A percentile compares a stretch with the other conserved stretches of the same genome.
Conservation (phyloP, 2,797 vertebrate genomes). For the Urophycis tenuis region DNA sequence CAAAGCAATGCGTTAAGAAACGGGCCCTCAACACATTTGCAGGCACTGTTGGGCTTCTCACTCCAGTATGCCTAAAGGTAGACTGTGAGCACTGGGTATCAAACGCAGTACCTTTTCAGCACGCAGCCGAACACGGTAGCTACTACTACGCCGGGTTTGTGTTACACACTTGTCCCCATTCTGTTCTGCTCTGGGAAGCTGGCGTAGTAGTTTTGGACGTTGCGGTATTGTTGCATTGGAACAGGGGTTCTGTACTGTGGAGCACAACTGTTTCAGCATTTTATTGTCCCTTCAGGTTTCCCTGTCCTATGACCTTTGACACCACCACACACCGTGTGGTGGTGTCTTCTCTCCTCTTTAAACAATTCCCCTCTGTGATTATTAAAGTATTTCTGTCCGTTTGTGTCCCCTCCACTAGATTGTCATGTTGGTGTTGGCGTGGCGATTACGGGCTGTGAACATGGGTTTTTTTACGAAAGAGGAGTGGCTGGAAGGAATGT, state of each 20-base stretch:
- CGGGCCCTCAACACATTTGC: too few relatives aligned
- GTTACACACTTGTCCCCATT: too few relatives aligned
- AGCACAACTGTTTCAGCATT: neutral
- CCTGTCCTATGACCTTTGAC: too few relatives aligned
- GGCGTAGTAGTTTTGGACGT: neutral
- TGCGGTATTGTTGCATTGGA: neutral
- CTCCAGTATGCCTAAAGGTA: neutral
- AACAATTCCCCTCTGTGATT: too few relatives aligned
- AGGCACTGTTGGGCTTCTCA: too few relatives aligned
- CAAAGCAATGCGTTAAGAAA: neutral
- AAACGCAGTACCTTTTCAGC: neutral
- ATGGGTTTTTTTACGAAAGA: conserved; percentile 99
- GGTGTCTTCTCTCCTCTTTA: too few relatives aligned
- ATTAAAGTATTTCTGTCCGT: too few relatives aligned
- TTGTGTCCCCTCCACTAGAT: conserved; percentile 64
- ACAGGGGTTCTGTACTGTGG: neutral
- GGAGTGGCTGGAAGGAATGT: conserved; percentile 99
- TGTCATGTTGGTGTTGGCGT: conserved; percentile 98
- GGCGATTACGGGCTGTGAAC: conserved; percentile 98
- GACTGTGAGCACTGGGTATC: neutral
- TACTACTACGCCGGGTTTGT: too few relatives aligned
- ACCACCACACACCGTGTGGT: too few relatives aligned
- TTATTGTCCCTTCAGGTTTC: neutral
- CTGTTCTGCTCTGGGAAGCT: neutral
- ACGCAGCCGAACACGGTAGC: too few relatives aligned